phyloP scores from a whole-genome alignment of 1,140 invertebrate species.

The Neodiprion virginianus region DNA sequence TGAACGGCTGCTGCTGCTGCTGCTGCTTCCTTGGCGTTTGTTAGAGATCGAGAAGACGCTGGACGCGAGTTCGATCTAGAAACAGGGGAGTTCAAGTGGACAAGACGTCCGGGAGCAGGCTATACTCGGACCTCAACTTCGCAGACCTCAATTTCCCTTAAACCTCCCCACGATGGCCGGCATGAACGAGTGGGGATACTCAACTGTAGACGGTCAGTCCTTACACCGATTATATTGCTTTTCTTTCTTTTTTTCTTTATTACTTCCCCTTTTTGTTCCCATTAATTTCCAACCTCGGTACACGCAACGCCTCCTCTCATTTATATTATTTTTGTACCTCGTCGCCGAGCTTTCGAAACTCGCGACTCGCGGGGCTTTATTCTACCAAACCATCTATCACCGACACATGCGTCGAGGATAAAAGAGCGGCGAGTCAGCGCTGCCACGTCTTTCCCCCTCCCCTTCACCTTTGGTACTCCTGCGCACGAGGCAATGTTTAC shows the following conservation, averaged over 20 bases:
- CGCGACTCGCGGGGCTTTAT: too few relatives aligned
- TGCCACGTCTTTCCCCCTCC: background rate
- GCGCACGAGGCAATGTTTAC: conserved; percentile 6
- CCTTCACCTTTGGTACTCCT: background rate
- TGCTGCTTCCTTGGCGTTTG: background rate
- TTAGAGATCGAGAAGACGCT: background rate
- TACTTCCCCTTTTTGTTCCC: background rate
- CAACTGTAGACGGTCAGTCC: conserved; percentile 48
- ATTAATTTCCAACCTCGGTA: background rate
- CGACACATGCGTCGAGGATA: background rate
- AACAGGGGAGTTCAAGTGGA: conserved; percentile 22
- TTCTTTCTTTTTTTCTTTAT: conserved; percentile 4
- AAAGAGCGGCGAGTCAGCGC: background rate
- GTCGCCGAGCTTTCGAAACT: too few relatives aligned
- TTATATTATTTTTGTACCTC: too few relatives aligned
- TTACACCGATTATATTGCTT: background rate
- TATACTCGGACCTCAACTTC: conserved; percentile 57
- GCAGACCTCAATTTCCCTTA: conserved; percentile 51
- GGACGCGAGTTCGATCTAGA: conserved; percentile 13
- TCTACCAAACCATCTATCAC: too few relatives aligned
- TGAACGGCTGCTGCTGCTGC: conserved; percentile 8
- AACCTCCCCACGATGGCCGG: conserved; percentile 45
- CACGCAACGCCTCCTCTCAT: too few relatives aligned
- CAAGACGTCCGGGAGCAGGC: conserved; percentile 53
- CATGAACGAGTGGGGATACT: conserved; percentile 55